A percentile compares a stretch with the other conserved stretches of the same genome.
Evolutionary conservation across 2,888 invertebrate genomes (phyloP).

Genomic region (Vanessa cardui): DNA sequence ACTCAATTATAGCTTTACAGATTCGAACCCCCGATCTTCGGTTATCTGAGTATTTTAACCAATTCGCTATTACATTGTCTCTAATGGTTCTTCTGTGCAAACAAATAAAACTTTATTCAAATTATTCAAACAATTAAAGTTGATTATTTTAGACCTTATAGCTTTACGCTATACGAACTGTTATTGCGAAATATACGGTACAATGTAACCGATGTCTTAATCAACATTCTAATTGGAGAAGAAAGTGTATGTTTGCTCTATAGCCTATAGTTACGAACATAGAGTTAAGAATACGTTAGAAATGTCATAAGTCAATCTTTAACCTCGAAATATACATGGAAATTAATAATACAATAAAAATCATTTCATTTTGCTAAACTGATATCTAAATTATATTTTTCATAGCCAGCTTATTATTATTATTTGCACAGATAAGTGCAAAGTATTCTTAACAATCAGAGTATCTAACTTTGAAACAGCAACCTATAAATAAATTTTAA

Average conservation of each 20-base stretch:
- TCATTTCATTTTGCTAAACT: too few species aligned
- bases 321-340: not conserved
- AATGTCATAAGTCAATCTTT: not conserved
- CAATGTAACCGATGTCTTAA: conserved; percentile 25
- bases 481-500: too few species aligned
- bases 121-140: conserved; percentile 1
- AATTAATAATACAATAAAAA: too few species aligned
- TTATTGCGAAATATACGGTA: conserved; percentile 14
- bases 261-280: conserved; percentile 17
- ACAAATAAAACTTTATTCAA: conserved; percentile 3
- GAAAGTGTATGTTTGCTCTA: conserved; percentile 24
- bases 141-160: conserved; percentile 11
- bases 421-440: too few species aligned
- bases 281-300: conserved; percentile 3
- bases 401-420: too few species aligned
- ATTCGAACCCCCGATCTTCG: too few species aligned
- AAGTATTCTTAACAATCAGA: too few species aligned
- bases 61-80: not conserved
- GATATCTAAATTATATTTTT: too few species aligned
- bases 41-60: too few species aligned
- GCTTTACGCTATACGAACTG: not conserved
- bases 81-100: not conserved
- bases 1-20: too few species aligned
- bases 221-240: conserved; percentile 32
- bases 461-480: too few species aligned